These are phyloP conservation scores for Sebastes iracundus DNA, from an alignment of 2,797 vertebrate genomes.

Conservation along the genomic window DNA sequence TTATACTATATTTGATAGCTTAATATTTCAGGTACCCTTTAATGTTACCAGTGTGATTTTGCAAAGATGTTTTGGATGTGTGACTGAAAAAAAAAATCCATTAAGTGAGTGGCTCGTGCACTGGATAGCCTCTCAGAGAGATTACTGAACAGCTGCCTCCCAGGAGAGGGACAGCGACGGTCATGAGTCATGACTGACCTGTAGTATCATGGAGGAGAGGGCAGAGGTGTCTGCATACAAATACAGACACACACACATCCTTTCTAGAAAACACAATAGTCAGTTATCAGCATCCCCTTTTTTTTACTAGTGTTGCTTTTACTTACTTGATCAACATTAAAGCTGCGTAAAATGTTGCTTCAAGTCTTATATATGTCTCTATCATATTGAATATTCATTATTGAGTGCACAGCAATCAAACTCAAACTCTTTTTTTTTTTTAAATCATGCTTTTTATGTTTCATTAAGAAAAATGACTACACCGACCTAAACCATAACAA, in stretches of 20 bases:
- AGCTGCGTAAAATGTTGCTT: neutral
- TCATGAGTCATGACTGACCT: constrained; percentile 67
- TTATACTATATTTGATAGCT: constrained; percentile 30
- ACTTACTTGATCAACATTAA: neutral
- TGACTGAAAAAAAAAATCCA: constrained; percentile 74
- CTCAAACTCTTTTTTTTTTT: neutral
- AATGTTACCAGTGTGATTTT: constrained; percentile 48
- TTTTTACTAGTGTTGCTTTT: constrained; percentile 2
- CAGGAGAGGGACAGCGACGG: constrained; percentile 50
- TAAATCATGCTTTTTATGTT: no score
- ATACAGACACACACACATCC: constrained; percentile 11
- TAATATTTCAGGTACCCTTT: constrained; percentile 29
- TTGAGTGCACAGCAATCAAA: neutral
- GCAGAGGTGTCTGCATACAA: constrained; percentile 28
- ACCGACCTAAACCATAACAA: no score
- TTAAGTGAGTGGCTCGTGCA: constrained; percentile 67
- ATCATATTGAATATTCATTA: neutral
- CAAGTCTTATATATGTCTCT: neutral
- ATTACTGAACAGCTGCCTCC: constrained; percentile 80
- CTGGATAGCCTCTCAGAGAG: constrained; percentile 76
- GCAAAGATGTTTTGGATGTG: constrained; percentile 63
- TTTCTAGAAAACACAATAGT: constrained; percentile 36
- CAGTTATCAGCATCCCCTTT: neutral
- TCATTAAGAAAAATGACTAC: no score
- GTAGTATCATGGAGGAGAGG: constrained; percentile 51